Evolutionary conservation across 2,113 vertebrate genomes (phyloP).

Genomic region (Pseudonaja textilis): DNA sequence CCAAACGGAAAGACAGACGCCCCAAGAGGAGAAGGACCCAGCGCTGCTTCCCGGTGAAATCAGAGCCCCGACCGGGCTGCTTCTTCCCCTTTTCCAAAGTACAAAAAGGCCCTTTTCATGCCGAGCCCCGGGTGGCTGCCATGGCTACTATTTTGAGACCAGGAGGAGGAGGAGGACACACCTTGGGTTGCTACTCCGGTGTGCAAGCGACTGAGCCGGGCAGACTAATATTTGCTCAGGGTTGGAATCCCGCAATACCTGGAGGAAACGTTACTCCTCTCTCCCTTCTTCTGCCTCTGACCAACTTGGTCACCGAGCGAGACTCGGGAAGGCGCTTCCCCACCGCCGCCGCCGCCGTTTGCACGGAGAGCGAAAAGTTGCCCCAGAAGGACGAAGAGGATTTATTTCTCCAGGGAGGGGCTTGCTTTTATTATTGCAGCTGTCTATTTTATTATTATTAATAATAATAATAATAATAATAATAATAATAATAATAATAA

Average conservation of each 20-base stretch:
- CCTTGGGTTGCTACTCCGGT: not conserved
- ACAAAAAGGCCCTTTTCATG: not conserved
- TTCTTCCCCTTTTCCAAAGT: not conserved
- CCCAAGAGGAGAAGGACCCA: not conserved
- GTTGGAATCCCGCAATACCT: not conserved
- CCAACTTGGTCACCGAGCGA: not conserved
- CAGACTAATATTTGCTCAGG: not conserved
- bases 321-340: not conserved
- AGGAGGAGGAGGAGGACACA: not conserved
- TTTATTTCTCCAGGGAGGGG: too few relatives aligned
- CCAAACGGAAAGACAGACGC: too few relatives aligned
- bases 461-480: too few relatives aligned
- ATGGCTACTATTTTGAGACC: not conserved
- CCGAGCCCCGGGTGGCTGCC: not conserved
- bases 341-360: not conserved
- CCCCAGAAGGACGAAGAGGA: too few relatives aligned
- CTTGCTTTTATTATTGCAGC: not conserved
- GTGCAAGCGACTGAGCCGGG: not conserved
- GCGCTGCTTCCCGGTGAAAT: not conserved
- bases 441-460: too few relatives aligned
- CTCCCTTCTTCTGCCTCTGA: too few relatives aligned
- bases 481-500: too few relatives aligned
- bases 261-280: not conserved
- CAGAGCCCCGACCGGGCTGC: not conserved
- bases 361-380: too few relatives aligned